Evolutionary conservation across 2,113 vertebrate species (phyloP).

Genomic region (Microcebus tavaratra): DNA sequence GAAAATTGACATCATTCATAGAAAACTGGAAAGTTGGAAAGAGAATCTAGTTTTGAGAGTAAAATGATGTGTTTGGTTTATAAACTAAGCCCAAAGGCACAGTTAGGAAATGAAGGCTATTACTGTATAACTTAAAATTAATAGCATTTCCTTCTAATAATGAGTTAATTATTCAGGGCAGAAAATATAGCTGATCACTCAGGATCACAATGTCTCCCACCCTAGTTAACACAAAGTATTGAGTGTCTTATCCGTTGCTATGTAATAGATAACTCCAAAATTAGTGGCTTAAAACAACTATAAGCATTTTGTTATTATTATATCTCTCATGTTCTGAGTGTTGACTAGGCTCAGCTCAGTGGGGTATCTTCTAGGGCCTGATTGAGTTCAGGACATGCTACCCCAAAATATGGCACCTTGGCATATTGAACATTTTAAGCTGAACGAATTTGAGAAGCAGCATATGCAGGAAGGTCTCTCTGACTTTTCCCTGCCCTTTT

Average conservation of each 20-base stretch:
- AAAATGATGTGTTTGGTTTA: not conserved
- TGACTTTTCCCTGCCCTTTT: not conserved
- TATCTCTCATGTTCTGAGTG: not conserved
- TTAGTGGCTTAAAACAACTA: not conserved
- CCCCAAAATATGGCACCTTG: not conserved
- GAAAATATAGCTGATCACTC: not conserved
- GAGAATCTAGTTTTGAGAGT: not conserved
- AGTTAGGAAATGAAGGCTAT: constrained; percentile 15
- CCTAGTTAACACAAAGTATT: not conserved
- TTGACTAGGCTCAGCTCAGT: not conserved
- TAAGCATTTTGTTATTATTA: not conserved
- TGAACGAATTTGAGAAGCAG: not conserved
- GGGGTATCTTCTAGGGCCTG: not conserved
- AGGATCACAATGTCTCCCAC: not conserved
- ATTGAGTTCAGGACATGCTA: not conserved
- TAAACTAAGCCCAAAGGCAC: not conserved
- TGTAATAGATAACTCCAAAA: not conserved
- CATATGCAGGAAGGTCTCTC: not conserved
- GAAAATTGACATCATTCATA: not conserved
- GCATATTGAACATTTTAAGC: not conserved
- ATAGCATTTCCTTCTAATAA: not conserved
- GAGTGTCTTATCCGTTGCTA: not conserved
- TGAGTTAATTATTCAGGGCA: not conserved
- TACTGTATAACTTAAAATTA: not conserved
- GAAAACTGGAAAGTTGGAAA: not conserved